Evolutionary conservation across 2,888 invertebrate species (phyloP).

Genomic region (Erebia aethiops): DNA sequence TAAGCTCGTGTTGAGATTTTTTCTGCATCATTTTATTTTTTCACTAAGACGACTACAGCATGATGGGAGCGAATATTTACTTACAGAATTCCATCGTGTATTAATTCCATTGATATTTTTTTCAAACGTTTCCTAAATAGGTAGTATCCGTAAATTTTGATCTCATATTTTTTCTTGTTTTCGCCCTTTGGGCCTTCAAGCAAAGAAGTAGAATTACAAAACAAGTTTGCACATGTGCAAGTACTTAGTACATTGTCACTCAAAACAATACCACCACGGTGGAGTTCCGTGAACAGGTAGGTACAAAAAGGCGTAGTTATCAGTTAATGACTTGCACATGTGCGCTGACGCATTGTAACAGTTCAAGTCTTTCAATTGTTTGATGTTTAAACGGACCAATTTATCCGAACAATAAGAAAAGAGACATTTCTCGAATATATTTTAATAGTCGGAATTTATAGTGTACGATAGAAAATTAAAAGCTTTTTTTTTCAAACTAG

Average conservation of each 20-base stretch:
- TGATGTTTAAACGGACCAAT: conserved; percentile 9
- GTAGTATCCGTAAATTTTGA: neutral
- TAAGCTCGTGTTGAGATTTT: conserved; percentile 65
- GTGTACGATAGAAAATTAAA: too few relatives aligned
- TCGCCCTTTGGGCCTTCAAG: neutral
- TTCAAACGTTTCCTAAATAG: neutral
- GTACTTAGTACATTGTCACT: conserved; percentile 52
- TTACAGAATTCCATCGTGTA: conserved; percentile 5
- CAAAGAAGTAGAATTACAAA: conserved; percentile 32
- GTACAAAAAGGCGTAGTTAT: conserved; percentile 53
- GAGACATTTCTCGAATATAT: neutral
- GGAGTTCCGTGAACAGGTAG: conserved; percentile 63
- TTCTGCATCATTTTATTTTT: conserved; percentile 8
- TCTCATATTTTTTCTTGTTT: neutral
- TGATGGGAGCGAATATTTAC: conserved; percentile 25
- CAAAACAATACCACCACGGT: conserved; percentile 51
- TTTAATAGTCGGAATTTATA: too few relatives aligned
- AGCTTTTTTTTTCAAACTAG: too few relatives aligned
- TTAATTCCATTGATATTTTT: neutral
- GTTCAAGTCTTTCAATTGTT: conserved; percentile 12
- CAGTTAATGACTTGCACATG: conserved; percentile 72
- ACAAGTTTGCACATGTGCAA: conserved; percentile 64
- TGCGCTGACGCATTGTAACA: conserved; percentile 55
- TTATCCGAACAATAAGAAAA: conserved; percentile 2
- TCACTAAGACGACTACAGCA: conserved; percentile 1